Evolutionary conservation across 2,888 invertebrate genomes (phyloP).

Genomic region (Notodromas monacha): DNA sequence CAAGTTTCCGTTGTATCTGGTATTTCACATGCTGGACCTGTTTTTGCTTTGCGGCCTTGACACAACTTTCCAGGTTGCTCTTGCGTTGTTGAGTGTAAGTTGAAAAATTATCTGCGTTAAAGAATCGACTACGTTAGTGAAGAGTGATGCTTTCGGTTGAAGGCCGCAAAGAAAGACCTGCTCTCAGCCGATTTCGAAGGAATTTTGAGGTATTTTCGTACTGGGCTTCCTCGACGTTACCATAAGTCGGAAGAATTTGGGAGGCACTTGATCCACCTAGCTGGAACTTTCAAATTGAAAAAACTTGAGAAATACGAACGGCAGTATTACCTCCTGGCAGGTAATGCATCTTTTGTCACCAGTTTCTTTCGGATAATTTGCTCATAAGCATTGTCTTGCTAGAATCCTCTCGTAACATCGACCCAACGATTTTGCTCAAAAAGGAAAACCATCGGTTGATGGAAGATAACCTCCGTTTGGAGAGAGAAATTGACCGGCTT

Average conservation of each 20-base stretch:
- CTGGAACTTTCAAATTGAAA: constrained; percentile 67
- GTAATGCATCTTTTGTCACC: no score
- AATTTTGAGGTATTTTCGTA: constrained; percentile 84
- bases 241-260: constrained; percentile 61
- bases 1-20: constrained; percentile 78
- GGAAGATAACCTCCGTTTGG: constrained; percentile 22
- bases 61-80: constrained; percentile 75
- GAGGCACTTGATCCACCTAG: constrained; percentile 55
- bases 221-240: constrained; percentile 81
- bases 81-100: constrained; percentile 55
- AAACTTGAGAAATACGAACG: constrained; percentile 77
- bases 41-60: constrained; percentile 79
- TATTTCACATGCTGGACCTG: constrained; percentile 86
- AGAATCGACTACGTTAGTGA: not conserved
- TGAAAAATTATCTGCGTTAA: no score
- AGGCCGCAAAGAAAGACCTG: constrained; percentile 60
- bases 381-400: no score
- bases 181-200: constrained; percentile 84
- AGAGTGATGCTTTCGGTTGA: constrained; percentile 15
- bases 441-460: no score
- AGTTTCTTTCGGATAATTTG: no score
- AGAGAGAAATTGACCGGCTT: no score
- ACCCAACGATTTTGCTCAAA: no score
- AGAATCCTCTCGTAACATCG: no score
- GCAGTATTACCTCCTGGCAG: no score